Conservation (phyloP, 1,140 invertebrate species). For the Drosophila cardini region DNA sequence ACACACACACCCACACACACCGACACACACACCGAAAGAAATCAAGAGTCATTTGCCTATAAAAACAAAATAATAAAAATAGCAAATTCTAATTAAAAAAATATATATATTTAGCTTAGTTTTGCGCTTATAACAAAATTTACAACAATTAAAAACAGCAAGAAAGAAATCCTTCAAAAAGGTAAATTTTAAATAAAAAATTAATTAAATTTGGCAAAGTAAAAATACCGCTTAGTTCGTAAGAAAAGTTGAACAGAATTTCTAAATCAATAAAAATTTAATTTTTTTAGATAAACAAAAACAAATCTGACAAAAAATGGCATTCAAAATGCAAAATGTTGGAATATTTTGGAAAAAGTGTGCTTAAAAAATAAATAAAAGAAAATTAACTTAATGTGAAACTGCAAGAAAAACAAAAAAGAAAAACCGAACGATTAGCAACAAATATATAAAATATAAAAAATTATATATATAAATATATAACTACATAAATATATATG, state of each 20-base stretch:
- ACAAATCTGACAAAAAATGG: slow-evolving; percentile 47
- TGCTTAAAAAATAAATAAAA: slow-evolving; percentile 67
- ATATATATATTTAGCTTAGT: slow-evolving; percentile 57
- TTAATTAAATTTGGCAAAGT: slow-evolving; percentile 58
- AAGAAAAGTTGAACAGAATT: slow-evolving; percentile 62
- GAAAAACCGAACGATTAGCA: slow-evolving; percentile 45
- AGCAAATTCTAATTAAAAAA: slow-evolving; percentile 52
- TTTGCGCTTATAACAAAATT: slow-evolving; percentile 60
- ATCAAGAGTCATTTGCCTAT: slow-evolving; percentile 45
- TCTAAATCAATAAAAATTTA: slow-evolving; percentile 50
- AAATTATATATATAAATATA: slow-evolving; percentile 55
- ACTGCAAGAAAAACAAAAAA: slow-evolving; percentile 43
- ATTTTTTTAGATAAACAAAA: slow-evolving; percentile 27
- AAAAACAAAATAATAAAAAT: slow-evolving; percentile 43
- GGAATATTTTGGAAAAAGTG: slow-evolving; percentile 73
- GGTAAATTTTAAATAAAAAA: slow-evolving; percentile 37
- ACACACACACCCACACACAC: slow-evolving; percentile 36
- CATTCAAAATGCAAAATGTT: slow-evolving; percentile 74
- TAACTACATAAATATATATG: slow-evolving; percentile 51
- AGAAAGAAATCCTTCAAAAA: slow-evolving; percentile 21
- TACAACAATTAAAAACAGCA: slow-evolving; percentile 51
- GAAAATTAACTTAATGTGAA: slow-evolving; percentile 35
- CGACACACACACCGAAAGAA: slow-evolving; percentile 18
- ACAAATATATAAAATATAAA: slow-evolving; percentile 47
- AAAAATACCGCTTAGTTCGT: slow-evolving; percentile 25